Evolutionary conservation across 2,888 invertebrate genomes (phyloP).

Genomic region (Lepeophtheirus nordmannii): DNA sequence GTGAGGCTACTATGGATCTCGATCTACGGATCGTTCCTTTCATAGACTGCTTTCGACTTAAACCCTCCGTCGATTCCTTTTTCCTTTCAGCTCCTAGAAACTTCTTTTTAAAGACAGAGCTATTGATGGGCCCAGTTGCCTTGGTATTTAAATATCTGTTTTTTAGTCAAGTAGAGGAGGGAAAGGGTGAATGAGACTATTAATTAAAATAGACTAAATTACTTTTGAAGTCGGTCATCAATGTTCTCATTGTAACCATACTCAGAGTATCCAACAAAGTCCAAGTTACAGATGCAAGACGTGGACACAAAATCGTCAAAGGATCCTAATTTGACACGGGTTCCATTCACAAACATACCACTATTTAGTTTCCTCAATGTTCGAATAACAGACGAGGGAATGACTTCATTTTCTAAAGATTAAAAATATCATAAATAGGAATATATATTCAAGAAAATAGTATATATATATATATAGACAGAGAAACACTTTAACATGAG

Average conservation of each 20-base stretch:
- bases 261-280: constrained; percentile 82
- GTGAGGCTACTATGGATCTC: not conserved
- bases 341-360: constrained; percentile 89
- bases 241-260: constrained; percentile 47
- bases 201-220: not conserved
- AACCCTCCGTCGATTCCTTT: not conserved
- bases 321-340: constrained; percentile 35
- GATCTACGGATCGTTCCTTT: constrained; percentile 8
- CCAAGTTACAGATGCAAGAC: constrained; percentile 89
- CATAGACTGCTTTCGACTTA: constrained; percentile 4
- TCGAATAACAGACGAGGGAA: constrained; percentile 84
- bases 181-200: not conserved
- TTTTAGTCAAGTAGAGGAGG: not conserved
- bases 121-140: not conserved
- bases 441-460: too few relatives aligned
- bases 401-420: constrained; percentile 62
- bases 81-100: not conserved
- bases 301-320: constrained; percentile 77
- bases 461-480: too few relatives aligned
- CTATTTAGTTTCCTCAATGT: constrained; percentile 96
- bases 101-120: not conserved
- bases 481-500: too few relatives aligned
- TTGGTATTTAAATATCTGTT: not conserved
- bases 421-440: not conserved
- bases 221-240: not conserved